Conservation (phyloP, 2,888 invertebrate genomes). For the Melitaea athalia region DNA sequence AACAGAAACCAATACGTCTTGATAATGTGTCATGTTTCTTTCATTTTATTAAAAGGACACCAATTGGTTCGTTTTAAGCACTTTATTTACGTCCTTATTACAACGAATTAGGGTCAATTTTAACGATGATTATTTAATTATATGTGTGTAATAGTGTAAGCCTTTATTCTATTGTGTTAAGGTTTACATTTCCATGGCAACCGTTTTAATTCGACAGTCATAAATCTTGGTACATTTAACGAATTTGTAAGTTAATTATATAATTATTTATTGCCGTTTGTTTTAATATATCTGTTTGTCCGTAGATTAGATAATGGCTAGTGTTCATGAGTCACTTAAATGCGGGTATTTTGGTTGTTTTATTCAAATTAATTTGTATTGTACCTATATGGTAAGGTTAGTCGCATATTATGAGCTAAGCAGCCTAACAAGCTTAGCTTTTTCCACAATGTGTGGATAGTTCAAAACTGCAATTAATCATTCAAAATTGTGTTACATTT, state of each 20-base stretch:
- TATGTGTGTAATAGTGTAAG: not conserved
- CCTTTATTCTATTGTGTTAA: not conserved
- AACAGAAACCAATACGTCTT: not conserved
- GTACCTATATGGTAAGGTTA: not conserved
- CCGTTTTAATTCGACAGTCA: constrained; percentile 19
- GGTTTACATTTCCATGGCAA: not conserved
- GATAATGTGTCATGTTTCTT: constrained; percentile 9
- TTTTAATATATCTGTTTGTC: constrained; percentile 33
- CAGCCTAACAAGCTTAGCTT: not conserved
- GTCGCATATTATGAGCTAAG: no score
- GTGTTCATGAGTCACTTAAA: constrained; percentile 4
- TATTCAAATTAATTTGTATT: not conserved
- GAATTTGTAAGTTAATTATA: constrained; percentile 34
- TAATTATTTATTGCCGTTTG: constrained; percentile 35
- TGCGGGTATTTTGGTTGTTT: constrained; percentile 9
- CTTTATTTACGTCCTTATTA: constrained; percentile 26
- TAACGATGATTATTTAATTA: constrained; percentile 18
- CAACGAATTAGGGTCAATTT: constrained; percentile 33
- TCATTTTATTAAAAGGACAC: constrained; percentile 1
- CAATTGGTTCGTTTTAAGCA: constrained; percentile 17
- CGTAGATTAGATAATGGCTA: constrained; percentile 34
- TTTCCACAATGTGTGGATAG: no score
- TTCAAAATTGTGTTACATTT: no score
- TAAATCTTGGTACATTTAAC: constrained; percentile 34
- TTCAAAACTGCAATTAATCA: no score